A percentile compares a stretch with the other conserved stretches of the same genome.
phyloP scores from a whole-genome alignment of 1,140 invertebrate genomes.

The Leptinotarsa undecemlineata region DNA sequence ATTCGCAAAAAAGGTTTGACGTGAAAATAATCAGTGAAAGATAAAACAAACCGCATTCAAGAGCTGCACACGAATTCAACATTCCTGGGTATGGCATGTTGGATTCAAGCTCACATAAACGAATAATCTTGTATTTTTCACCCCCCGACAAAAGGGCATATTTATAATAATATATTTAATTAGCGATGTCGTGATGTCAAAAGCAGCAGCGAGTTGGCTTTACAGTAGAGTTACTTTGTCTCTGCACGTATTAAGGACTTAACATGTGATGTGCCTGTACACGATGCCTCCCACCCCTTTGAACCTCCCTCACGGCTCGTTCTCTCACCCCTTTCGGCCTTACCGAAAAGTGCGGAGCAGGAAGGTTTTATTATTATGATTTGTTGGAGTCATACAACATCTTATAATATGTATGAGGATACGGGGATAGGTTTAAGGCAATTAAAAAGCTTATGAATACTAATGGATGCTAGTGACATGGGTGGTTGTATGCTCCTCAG shows the following conservation, averaged over 20 bases:
- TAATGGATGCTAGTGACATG: neutral
- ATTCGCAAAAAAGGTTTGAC: neutral
- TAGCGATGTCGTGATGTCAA: slow-evolving; percentile 48
- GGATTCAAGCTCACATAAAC: slow-evolving; percentile 23
- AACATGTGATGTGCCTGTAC: slow-evolving; percentile 48
- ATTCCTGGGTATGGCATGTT: slow-evolving; percentile 24
- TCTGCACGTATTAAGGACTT: slow-evolving; percentile 49
- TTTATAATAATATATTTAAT: slow-evolving; percentile 52
- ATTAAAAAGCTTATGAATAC: slow-evolving; percentile 18
- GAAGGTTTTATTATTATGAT: slow-evolving; percentile 23
- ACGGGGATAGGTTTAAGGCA: slow-evolving; percentile 4
- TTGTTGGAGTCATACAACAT: slow-evolving; percentile 13
- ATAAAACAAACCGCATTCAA: slow-evolving; percentile 19
- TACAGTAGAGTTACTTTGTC: slow-evolving; percentile 50
- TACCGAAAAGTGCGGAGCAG: neutral
- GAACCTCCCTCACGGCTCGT: neutral
- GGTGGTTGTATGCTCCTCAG: neutral
- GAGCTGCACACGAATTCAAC: slow-evolving; percentile 16
- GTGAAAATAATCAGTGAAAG: slow-evolving; percentile 21
- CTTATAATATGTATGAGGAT: slow-evolving; percentile 13
- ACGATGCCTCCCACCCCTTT: slow-evolving; percentile 32
- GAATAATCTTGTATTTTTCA: slow-evolving; percentile 33
- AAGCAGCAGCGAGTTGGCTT: slow-evolving; percentile 44
- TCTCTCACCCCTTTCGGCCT: neutral
- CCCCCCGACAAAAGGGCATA: slow-evolving; percentile 37